phyloP scores from a whole-genome alignment of 2,888 invertebrate species.

The Heliconius ethilla region DNA sequence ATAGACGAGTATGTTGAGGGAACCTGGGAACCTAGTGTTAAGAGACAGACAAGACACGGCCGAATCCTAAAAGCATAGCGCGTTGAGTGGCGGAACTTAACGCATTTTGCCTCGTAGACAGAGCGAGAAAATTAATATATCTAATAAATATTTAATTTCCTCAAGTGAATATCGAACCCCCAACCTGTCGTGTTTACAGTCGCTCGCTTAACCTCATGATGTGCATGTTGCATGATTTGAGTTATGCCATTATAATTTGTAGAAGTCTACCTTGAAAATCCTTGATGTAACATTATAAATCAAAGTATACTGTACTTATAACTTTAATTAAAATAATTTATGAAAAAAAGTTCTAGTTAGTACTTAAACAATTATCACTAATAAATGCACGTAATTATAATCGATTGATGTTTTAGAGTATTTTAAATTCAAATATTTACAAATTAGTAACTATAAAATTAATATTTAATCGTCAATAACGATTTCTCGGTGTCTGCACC shows the following conservation, averaged over 20 bases:
- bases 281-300: background rate
- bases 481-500: background rate
- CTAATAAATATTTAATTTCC: too few relatives aligned
- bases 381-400: background rate
- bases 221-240: background rate
- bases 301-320: background rate
- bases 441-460: background rate
- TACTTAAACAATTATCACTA: background rate
- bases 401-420: background rate
- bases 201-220: too few relatives aligned
- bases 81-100: too few relatives aligned
- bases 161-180: too few relatives aligned
- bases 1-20: too few relatives aligned
- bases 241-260: background rate
- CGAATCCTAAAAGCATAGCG: too few relatives aligned
- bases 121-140: too few relatives aligned
- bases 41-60: too few relatives aligned
- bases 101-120: too few relatives aligned
- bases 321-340: too few relatives aligned
- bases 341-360: background rate
- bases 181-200: too few relatives aligned
- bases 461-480: background rate
- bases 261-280: background rate
- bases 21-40: too few relatives aligned
- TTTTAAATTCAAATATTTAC: conserved; percentile 6